Percentiles rank a stretch among this genome's conserved stretches.
Evolutionary conservation across 2,113 vertebrate species (phyloP).

Genomic region (Cichladusa arquata): DNA sequence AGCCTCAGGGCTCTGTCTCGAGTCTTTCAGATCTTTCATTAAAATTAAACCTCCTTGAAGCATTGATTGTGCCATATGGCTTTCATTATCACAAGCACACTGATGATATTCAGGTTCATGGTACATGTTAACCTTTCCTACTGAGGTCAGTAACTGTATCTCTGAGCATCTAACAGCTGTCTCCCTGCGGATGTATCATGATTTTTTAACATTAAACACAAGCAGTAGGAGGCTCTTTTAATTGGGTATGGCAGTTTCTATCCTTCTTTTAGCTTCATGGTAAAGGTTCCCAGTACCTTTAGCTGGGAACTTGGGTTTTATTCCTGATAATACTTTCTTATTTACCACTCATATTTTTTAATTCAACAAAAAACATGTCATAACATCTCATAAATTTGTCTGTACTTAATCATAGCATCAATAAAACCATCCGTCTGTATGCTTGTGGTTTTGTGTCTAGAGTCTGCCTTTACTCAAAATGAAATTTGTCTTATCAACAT

Average conservation of each 20-base stretch:
- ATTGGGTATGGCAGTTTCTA: conserved; percentile 23
- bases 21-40: conserved; percentile 47
- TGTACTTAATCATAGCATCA: neutral
- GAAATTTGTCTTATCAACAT: neutral
- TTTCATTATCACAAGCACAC: conserved; percentile 43
- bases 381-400: conserved; percentile 62
- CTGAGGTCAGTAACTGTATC: conserved; percentile 65
- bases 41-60: conserved; percentile 50
- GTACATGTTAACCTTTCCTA: conserved; percentile 64
- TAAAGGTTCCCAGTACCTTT: neutral
- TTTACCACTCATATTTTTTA: conserved; percentile 2
- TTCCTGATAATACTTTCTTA: conserved; percentile 27
- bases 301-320: neutral
- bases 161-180: conserved; percentile 49
- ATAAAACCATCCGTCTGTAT: neutral
- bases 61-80: conserved; percentile 56
- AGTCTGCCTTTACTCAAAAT: neutral
- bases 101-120: conserved; percentile 58
- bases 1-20: neutral
- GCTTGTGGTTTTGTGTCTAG: conserved; percentile 3
- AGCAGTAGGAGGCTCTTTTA: conserved; percentile 36
- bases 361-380: conserved; percentile 14
- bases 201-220: conserved; percentile 62
- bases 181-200: conserved; percentile 38
- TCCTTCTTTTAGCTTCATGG: neutral